Base-by-base conservation (phyloP, 2,888 invertebrate genomes). In the Watsonalla cultraria region DNA sequence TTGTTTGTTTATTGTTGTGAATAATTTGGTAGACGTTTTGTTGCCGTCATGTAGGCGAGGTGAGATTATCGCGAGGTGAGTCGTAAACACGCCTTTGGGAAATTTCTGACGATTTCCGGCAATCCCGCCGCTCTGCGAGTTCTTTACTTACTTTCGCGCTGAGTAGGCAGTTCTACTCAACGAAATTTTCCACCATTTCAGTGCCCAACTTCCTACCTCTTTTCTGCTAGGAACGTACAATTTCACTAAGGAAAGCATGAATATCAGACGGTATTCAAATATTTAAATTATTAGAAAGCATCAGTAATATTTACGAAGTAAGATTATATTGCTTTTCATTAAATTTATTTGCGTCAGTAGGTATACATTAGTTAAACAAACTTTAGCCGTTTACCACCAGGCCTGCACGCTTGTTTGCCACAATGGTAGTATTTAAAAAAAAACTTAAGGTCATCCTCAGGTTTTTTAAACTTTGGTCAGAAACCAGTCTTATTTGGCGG, bases 1-100 rank as follows among this genome's bases (percentile, higher is more conserved):
- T 65, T 61, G 70, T 69, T 68, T 53, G 55, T 64, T 73, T 74
- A 74, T 74, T 74, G 72, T 76, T 71, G 75, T 74, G 72, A 73
- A 80, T 79, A 82, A 76, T 75, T 76, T 66, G 68, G 60, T 60
- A 61, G 66, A 68, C 70, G 64, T 71, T 67, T 65, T 64, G 61
- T 65, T 54, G 68, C 65, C 64, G 66, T 66, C 65, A 70, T 71
- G 68, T 70, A 76, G 68, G 70, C 68, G 69, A 74, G 67, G 72
- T 68, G 74, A 75, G 72, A 78, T 77, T 76, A 76, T 71, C 62
- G 65, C 62, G 67, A 67, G 73, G 65, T 70, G 66, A 66, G 70
- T 76, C 77, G 78, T 84, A 83, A 85, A 83, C 76, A 76, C 74
- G 77, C 85, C 84, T 80, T 61, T 60, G 85, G 85, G 84, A 86